Percentiles rank a stretch among this genome's conserved stretches.
Conservation (phyloP, 2,113 vertebrate species). For the Microcebus murinus region DNA sequence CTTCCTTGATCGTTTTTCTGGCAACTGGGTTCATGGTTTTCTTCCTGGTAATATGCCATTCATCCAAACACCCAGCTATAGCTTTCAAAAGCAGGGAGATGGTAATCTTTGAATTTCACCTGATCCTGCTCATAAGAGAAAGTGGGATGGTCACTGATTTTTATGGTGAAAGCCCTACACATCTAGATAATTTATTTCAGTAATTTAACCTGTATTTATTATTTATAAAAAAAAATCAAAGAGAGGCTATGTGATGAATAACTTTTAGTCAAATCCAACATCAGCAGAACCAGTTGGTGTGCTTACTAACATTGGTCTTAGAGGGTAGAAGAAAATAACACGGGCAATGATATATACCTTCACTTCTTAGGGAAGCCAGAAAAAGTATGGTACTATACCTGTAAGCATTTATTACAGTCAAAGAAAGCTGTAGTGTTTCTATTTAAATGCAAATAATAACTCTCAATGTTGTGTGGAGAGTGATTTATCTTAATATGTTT, state of each 20-base stretch:
- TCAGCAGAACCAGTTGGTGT: neutral
- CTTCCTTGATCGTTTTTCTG: neutral
- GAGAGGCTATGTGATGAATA: neutral
- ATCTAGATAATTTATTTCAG: neutral
- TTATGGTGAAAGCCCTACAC: neutral
- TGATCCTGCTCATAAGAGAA: neutral
- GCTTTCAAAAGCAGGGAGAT: neutral
- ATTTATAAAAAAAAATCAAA: conserved; percentile 3
- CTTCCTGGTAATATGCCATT: neutral
- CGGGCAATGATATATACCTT: neutral
- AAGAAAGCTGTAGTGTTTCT: conserved; percentile 20
- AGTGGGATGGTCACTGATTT: neutral
- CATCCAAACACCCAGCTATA: neutral
- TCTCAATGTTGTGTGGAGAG: neutral
- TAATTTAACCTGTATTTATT: neutral
- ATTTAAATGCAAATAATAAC: conserved; percentile 68
- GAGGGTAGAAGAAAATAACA: neutral
- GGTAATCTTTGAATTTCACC: neutral
- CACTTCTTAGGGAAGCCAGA: neutral
- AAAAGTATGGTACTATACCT: neutral
- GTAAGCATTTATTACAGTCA: conserved; percentile 7
- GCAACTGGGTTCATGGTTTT: neutral
- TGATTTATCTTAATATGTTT: conserved; percentile 55
- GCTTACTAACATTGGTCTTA: neutral
- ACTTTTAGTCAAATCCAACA: neutral